Evolutionary conservation across 2,113 vertebrate genomes (phyloP).

Genomic region (Coturnix japonica): DNA sequence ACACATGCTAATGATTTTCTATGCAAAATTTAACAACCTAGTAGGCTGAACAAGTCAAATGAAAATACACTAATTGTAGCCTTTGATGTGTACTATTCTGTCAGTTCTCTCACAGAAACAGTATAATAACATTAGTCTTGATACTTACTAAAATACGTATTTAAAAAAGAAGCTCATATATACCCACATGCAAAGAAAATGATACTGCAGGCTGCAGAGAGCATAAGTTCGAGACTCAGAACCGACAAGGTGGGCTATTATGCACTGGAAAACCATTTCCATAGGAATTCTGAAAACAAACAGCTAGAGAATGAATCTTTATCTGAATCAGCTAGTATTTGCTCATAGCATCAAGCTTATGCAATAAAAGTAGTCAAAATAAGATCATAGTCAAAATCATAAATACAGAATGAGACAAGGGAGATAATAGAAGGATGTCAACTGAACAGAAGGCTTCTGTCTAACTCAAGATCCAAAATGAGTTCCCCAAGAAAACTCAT

Average conservation of each 20-base stretch:
- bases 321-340: neutral
- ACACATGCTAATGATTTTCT: constrained; percentile 67
- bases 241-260: neutral
- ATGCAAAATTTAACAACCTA: constrained; percentile 72
- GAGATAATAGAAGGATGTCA: neutral
- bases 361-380: constrained; percentile 6
- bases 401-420: neutral
- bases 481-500: neutral
- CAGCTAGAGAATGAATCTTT: neutral
- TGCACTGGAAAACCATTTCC: neutral
- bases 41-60: constrained; percentile 50
- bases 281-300: neutral
- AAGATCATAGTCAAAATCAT: constrained; percentile 35
- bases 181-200: neutral
- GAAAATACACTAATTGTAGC: constrained; percentile 58
- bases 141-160: constrained; percentile 21
- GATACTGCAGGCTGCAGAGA: neutral
- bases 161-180: constrained; percentile 16
- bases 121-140: constrained; percentile 38
- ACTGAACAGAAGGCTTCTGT: neutral
- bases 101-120: constrained; percentile 54
- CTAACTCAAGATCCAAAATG: neutral
- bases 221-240: neutral
- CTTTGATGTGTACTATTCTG: constrained; percentile 56
- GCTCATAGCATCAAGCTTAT: neutral